Conservation (phyloP, 2,113 vertebrate genomes). For the Eurypyga helias region DNA sequence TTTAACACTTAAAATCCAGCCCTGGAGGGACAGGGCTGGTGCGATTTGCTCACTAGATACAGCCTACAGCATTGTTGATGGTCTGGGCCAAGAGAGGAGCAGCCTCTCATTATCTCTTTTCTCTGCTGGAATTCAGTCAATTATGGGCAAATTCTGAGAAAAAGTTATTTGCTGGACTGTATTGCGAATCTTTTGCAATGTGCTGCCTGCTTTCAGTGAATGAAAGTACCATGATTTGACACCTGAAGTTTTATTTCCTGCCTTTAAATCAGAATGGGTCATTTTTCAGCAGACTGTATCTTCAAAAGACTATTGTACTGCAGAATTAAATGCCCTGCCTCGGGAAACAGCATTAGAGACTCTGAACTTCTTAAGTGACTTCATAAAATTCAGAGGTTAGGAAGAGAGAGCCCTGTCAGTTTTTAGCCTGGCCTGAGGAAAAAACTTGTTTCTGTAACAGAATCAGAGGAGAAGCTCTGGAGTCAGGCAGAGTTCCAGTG, state of each 20-base stretch:
- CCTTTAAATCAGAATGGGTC: conserved; percentile 4
- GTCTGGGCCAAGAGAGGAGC: not conserved
- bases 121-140: not conserved
- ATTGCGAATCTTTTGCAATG: not conserved
- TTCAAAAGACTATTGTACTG: conserved; percentile 32
- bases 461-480: not conserved
- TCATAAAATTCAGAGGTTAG: not conserved
- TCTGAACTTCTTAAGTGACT: conserved; percentile 10
- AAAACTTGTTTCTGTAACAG: not conserved
- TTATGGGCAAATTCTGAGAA: not conserved
- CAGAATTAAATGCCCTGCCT: conserved; percentile 41
- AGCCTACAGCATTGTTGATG: not conserved
- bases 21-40: not conserved
- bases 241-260: conserved; percentile 47
- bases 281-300: conserved; percentile 15
- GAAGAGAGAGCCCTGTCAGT: not conserved
- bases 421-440: not conserved
- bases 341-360: conserved; percentile 7
- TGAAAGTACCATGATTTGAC: not conserved
- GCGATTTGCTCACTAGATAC: not conserved
- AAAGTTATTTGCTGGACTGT: conserved; percentile 19
- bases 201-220: not conserved
- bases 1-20: not conserved
- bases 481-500: not conserved
- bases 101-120: not conserved